Evolutionary conservation across 2,888 invertebrate genomes (phyloP).

Genomic region (Labia minor): DNA sequence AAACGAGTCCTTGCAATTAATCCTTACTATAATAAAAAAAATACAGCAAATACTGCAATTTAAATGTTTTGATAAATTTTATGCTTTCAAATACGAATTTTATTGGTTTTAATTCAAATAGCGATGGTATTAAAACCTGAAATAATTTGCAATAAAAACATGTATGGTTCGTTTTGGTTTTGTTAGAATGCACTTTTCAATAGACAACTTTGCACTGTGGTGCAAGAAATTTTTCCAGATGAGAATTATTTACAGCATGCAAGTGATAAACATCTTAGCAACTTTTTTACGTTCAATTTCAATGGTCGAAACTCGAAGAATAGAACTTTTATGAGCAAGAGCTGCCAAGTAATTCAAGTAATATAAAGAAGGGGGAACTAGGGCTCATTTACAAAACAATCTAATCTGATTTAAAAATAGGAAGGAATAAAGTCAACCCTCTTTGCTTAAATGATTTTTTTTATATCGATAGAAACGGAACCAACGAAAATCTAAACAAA

Average conservation of each 20-base stretch:
- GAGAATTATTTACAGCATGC: constrained; percentile 8
- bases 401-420: no score
- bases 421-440: no score
- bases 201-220: neutral
- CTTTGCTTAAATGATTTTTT: no score
- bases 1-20: constrained; percentile 13
- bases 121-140: neutral
- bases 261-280: constrained; percentile 13
- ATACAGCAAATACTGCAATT: constrained; percentile 5
- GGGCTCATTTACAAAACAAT: no score
- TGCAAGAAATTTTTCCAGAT: neutral
- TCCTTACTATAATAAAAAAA: neutral
- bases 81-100: neutral
- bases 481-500: no score
- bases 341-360: no score
- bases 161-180: neutral
- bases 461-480: no score
- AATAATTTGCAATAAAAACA: constrained; percentile 13
- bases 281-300: constrained; percentile 1
- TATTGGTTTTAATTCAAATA: constrained; percentile 5
- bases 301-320: neutral
- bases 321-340: neutral
- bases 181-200: constrained; percentile 2
- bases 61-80: constrained; percentile 13
- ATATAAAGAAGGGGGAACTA: no score